Conservation (phyloP, 2,797 vertebrate genomes). For the Lutjanus argentimaculatus region DNA sequence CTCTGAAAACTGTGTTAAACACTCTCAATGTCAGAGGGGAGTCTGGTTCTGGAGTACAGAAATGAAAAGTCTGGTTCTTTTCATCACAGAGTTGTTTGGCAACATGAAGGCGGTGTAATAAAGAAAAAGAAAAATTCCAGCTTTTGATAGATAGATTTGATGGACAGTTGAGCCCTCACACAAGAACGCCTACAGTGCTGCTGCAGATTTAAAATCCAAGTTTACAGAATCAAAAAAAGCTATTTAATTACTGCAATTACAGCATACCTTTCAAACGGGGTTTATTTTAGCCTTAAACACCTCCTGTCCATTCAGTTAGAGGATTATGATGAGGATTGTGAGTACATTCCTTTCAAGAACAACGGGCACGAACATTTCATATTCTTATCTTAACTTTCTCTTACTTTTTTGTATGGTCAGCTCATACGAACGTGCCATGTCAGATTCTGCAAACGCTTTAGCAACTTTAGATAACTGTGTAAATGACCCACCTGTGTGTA, state of each 20-base stretch:
- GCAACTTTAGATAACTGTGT: no score
- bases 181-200: neutral
- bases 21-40: slow-evolving; percentile 1
- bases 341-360: neutral
- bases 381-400: no score
- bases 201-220: neutral
- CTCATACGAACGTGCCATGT: no score
- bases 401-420: no score
- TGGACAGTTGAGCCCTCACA: neutral
- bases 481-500: no score
- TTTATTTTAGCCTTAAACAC: neutral
- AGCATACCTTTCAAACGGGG: neutral
- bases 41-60: neutral
- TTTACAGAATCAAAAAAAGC: neutral
- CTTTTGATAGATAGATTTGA: no score
- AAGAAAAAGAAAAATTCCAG: slow-evolving; percentile 6
- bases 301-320: neutral
- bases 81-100: neutral
- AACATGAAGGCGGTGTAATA: neutral
- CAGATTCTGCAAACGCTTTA: no score
- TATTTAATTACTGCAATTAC: neutral
- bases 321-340: neutral
- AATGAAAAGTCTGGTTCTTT: slow-evolving; percentile 31
- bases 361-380: no score
- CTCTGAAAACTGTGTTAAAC: slow-evolving; percentile 31